These are phyloP conservation scores for Pagetopsis macropterus DNA, from an alignment of 2,797 vertebrate genomes.

Conservation along the genomic window DNA sequence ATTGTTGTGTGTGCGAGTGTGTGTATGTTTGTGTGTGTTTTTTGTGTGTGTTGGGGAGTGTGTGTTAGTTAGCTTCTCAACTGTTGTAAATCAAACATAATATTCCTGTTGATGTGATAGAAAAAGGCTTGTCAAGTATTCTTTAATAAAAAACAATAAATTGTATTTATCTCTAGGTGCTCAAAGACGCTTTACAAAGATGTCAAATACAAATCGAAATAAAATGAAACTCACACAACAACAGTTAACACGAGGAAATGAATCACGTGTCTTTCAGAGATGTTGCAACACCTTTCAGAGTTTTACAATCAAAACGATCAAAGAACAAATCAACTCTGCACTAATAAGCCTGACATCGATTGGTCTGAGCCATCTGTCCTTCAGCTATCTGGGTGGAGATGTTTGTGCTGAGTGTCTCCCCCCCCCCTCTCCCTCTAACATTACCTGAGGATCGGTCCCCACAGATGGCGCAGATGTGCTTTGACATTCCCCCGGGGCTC, in stretches of 20 bases:
- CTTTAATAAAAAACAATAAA: too few relatives aligned
- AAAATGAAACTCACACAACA: too few relatives aligned
- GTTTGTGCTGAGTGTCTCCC: neutral
- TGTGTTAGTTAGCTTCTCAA: neutral
- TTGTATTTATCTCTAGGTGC: too few relatives aligned
- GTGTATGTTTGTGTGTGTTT: too few relatives aligned
- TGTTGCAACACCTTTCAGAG: neutral
- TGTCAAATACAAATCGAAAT: too few relatives aligned
- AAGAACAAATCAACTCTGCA: neutral
- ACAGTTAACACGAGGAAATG: too few relatives aligned
- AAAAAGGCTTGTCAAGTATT: neutral
- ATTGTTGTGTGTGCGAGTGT: too few relatives aligned
- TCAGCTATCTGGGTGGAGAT: neutral
- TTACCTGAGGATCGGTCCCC: constrained; percentile 97
- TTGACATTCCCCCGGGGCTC: constrained; percentile 92
- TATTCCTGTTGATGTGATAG: neutral
- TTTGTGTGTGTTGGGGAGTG: neutral
- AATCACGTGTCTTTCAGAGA: too few relatives aligned
- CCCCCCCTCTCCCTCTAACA: constrained; percentile 5
- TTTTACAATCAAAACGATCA: neutral
- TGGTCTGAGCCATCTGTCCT: constrained; percentile 11
- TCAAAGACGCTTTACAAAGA: too few relatives aligned
- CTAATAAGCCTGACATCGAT: constrained; percentile 1
- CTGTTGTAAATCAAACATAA: neutral
- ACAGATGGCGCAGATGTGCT: constrained; percentile 97